A percentile compares a stretch with the other conserved stretches of the same genome.
Evolutionary conservation across 2,888 invertebrate genomes (phyloP).

Genomic region (Prostheceraeus crozeri): DNA sequence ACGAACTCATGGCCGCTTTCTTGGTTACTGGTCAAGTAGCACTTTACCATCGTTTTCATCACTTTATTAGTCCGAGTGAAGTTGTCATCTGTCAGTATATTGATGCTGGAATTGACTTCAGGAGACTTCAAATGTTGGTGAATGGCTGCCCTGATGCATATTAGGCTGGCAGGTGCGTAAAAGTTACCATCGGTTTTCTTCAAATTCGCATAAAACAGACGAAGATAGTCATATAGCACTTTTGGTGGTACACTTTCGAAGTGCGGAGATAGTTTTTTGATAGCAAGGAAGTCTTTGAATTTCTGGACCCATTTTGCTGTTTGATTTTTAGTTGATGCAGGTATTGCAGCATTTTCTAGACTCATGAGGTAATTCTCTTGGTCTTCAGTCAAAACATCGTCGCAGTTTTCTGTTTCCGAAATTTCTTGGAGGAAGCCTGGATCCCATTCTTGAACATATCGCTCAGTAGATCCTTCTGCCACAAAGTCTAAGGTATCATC

Average conservation of each 20-base stretch:
- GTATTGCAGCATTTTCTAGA: constrained; percentile 5
- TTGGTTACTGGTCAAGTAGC: constrained; percentile 11
- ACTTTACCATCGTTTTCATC: not conserved
- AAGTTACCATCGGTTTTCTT: constrained; percentile 9
- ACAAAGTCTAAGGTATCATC: constrained; percentile 1
- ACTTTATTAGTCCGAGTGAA: not conserved
- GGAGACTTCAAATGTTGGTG: constrained; percentile 4
- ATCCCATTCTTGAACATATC: constrained; percentile 8
- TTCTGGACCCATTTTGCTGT: constrained; percentile 10
- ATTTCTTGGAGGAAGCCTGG: not conserved
- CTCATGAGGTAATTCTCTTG: constrained; percentile 6
- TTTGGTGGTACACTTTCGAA: constrained; percentile 7
- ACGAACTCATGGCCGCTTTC: too few relatives aligned
- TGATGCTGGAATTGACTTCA: constrained; percentile 6
- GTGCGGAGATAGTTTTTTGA: not conserved
- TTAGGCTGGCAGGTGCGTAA: constrained; percentile 16
- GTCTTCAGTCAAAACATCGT: constrained; percentile 8
- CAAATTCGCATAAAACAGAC: constrained; percentile 6
- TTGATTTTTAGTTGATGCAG: constrained; percentile 1
- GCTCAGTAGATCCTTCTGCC: not conserved
- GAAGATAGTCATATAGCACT: constrained; percentile 11
- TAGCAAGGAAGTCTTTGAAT: not conserved
- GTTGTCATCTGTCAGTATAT: constrained; percentile 1
- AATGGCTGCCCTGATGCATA: constrained; percentile 6
- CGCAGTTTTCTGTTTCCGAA: not conserved